phyloP scores from a whole-genome alignment of 2,888 invertebrate genomes.

The Autographa gamma region DNA sequence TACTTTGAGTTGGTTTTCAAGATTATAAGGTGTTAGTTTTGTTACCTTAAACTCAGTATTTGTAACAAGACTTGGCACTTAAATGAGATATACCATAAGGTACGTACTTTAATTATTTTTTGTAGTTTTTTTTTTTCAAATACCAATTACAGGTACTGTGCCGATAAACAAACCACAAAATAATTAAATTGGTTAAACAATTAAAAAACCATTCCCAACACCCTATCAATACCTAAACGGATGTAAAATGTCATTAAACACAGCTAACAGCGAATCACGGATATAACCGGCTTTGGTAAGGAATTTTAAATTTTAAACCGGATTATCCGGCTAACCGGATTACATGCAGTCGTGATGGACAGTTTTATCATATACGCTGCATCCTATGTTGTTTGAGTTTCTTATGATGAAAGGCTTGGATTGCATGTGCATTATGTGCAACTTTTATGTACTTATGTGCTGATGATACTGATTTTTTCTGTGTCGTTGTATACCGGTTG shows the following conservation, averaged over 20 bases:
- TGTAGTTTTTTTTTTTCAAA: no score
- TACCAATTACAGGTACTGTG: no score
- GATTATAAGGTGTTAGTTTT: background rate
- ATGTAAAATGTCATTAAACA: conserved; percentile 54
- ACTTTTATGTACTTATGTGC: background rate
- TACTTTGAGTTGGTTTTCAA: background rate
- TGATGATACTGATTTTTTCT: background rate
- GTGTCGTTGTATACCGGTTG: background rate
- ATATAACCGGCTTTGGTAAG: conserved; percentile 60
- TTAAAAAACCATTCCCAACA: conserved; percentile 11
- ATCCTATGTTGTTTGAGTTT: conserved; percentile 39
- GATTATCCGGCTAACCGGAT: conserved; percentile 64
- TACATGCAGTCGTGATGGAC: conserved; percentile 52
- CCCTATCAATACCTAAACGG: conserved; percentile 41
- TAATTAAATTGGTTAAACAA: conserved; percentile 7
- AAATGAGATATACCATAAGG: no score
- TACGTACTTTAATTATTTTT: no score
- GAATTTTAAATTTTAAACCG: conserved; percentile 69
- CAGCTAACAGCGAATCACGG: conserved; percentile 54
- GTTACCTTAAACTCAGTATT: background rate
- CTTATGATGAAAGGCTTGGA: conserved; percentile 18
- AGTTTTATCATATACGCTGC: conserved; percentile 47
- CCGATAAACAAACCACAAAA: background rate
- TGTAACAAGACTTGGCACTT: background rate
- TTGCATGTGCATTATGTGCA: background rate